phyloP scores from a whole-genome alignment of 37 sponge, comb jelly and placozoan species.

The Theonella swinhoei region DNA sequence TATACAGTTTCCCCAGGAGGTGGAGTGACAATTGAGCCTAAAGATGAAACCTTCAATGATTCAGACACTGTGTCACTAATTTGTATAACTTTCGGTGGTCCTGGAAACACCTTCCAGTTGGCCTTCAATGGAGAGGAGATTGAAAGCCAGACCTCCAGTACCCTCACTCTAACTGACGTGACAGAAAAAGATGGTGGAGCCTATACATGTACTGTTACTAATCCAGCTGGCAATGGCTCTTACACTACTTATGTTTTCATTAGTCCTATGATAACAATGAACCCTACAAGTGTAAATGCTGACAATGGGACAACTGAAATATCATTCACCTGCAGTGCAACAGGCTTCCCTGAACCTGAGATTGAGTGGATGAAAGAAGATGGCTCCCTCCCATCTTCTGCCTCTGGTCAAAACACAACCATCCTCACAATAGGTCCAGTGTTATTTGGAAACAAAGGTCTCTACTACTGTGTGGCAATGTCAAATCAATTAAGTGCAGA shows the following conservation, averaged over 20 bases:
- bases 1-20: too few species aligned
- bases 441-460: too few species aligned
- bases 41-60: too few species aligned
- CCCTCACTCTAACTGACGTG: not conserved
- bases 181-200: constrained; percentile 1
- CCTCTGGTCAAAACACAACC: too few species aligned
- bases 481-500: too few species aligned
- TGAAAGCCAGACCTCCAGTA: not conserved
- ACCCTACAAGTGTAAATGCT: too few species aligned
- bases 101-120: constrained; percentile 55
- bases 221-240: constrained; percentile 28
- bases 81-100: constrained; percentile 63
- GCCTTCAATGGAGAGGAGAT: not conserved
- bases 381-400: not conserved
- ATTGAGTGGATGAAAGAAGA: constrained; percentile 9
- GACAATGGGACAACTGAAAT: not conserved
- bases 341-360: constrained; percentile 24
- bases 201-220: constrained; percentile 19
- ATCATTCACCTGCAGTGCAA: constrained; percentile 5
- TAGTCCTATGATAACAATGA: not conserved
- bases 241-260: not conserved
- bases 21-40: too few species aligned
- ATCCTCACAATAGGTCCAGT: too few species aligned
- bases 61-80: not conserved
- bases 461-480: too few species aligned